Evolutionary conservation across 2,888 invertebrate genomes (phyloP).

Genomic region (Caenorhabditis virilis): DNA sequence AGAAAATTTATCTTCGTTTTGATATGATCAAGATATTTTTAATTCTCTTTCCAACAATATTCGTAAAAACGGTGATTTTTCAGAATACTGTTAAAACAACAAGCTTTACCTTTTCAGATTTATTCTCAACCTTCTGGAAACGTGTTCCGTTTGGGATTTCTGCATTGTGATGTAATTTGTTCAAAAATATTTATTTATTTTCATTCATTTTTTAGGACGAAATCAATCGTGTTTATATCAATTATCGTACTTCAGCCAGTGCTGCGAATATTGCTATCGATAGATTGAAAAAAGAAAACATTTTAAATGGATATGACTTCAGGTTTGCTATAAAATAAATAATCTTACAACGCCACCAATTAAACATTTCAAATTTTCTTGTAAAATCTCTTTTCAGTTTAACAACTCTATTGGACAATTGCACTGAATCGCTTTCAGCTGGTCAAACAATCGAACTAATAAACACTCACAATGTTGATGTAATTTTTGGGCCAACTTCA

Average conservation of each 20-base stretch:
- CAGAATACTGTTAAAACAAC: no score
- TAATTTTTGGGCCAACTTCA: constrained; percentile 56
- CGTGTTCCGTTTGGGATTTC: constrained; percentile 27
- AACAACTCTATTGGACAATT: constrained; percentile 42
- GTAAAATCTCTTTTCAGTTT: constrained; percentile 9
- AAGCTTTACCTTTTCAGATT: no score
- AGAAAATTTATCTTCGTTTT: no score
- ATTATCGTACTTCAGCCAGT: constrained; percentile 31
- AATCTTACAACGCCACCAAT: no score
- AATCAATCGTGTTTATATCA: constrained; percentile 15
- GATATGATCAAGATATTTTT: no score
- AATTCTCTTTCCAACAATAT: no score
- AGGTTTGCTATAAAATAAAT: constrained; percentile 15
- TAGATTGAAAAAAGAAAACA: constrained; percentile 24
- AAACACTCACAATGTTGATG: constrained; percentile 44
- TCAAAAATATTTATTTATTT: background rate
- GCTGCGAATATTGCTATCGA: constrained; percentile 42
- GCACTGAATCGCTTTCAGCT: constrained; percentile 47
- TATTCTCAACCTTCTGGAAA: constrained; percentile 22
- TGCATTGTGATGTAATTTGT: constrained; percentile 29
- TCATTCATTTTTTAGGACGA: constrained; percentile 17
- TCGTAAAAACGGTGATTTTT: no score
- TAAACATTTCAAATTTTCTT: background rate
- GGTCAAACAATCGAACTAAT: constrained; percentile 42
- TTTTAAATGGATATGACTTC: constrained; percentile 28